Evolutionary conservation across 2,113 vertebrate genomes (phyloP).

Genomic region (Pitta sordida): DNA sequence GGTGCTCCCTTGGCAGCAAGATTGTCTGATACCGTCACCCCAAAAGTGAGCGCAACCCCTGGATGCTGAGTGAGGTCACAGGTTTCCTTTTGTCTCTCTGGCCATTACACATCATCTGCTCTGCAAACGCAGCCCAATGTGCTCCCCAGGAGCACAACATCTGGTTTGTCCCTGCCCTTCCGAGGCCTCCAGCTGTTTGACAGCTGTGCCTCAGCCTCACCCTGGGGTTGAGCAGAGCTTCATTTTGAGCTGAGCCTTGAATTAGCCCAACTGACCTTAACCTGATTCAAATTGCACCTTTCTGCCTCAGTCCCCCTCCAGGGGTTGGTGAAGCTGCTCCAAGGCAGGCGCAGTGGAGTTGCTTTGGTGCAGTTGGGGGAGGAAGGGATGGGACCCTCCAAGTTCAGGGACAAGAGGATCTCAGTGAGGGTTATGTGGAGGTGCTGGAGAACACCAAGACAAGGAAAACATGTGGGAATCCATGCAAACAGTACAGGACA

Average conservation of each 20-base stretch:
- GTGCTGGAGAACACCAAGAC: not conserved
- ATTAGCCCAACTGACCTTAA: not conserved
- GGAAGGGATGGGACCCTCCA: not conserved
- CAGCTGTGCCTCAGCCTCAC: not conserved
- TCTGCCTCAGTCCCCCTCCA: not conserved
- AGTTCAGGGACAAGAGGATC: not conserved
- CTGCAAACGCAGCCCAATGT: not conserved
- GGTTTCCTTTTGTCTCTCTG: not conserved
- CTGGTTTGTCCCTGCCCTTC: not conserved
- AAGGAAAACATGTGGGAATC: not conserved
- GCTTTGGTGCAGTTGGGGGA: not conserved
- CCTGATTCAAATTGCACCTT: rapidly evolving
- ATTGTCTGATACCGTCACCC: rapidly evolving
- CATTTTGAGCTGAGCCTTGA: not conserved
- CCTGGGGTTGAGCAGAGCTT: not conserved
- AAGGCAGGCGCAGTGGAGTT: too few species aligned
- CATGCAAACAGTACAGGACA: not conserved
- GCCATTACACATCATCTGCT: not conserved
- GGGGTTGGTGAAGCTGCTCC: not conserved
- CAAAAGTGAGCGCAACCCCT: rapidly evolving
- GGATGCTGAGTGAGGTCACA: rapidly evolving
- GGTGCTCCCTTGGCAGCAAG: not conserved
- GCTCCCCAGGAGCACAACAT: not conserved
- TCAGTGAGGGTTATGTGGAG: not conserved
- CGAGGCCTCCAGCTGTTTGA: not conserved